These are phyloP conservation scores for Phasianus colchicus DNA, from an alignment of 2,113 vertebrate species.

Conservation along the genomic window DNA sequence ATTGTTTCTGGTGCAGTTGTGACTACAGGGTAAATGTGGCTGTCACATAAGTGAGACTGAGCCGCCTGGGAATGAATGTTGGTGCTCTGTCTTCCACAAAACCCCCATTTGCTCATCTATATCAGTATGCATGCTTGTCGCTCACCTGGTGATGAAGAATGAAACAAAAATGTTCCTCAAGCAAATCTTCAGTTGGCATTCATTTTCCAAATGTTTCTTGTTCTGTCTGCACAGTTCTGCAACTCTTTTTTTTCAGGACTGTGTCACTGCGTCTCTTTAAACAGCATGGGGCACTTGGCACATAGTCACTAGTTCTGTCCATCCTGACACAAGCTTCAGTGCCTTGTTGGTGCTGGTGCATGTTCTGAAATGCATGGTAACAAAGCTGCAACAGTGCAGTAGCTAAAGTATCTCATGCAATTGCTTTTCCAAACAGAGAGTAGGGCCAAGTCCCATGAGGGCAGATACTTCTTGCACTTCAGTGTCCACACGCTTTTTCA, in stretches of 20 bases:
- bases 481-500: neutral
- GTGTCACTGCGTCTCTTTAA: neutral
- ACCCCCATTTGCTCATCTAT: neutral
- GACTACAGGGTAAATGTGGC: neutral
- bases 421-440: neutral
- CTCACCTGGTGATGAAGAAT: neutral
- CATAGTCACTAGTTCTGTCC: neutral
- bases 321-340: neutral
- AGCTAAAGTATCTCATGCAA: neutral
- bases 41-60: neutral
- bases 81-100: conserved; percentile 23
- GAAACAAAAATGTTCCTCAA: conserved; percentile 4
- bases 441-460: neutral
- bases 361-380: neutral
- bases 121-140: neutral
- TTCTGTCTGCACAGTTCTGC: neutral
- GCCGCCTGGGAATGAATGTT: neutral
- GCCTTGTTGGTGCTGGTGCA: neutral
- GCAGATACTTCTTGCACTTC: neutral
- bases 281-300: neutral
- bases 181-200: neutral
- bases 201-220: neutral
- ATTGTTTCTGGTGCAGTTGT: conserved; percentile 13
- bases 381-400: neutral
- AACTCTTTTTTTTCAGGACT: neutral